phyloP scores from a whole-genome alignment of 2,113 vertebrate genomes.

The Myotis lucifugus region DNA sequence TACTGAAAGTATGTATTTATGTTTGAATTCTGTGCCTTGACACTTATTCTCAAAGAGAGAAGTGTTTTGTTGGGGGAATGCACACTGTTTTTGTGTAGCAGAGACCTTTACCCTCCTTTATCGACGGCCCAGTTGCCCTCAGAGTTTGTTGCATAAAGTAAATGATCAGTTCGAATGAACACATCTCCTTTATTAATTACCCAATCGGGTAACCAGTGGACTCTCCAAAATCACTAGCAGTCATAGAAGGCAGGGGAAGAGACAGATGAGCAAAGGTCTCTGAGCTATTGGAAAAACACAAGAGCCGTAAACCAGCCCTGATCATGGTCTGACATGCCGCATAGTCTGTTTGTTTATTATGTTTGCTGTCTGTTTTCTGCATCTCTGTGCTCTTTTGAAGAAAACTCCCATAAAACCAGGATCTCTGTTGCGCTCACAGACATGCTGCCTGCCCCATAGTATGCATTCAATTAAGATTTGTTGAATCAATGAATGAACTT shows the following conservation, averaged over 20 bases:
- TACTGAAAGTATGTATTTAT: neutral
- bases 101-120: constrained; percentile 9
- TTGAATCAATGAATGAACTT: neutral
- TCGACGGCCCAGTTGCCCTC: neutral
- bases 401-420: neutral
- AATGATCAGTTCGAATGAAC: neutral
- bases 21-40: neutral
- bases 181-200: neutral
- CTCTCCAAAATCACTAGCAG: neutral
- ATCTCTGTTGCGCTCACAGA: neutral
- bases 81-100: neutral
- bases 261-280: neutral
- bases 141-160: neutral
- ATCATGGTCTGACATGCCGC: neutral
- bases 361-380: neutral
- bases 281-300: neutral
- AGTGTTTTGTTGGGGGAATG: neutral
- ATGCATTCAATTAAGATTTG: neutral
- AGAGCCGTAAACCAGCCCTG: neutral
- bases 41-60: neutral
- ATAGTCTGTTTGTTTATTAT: neutral
- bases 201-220: neutral
- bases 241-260: neutral
- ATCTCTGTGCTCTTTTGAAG: neutral
- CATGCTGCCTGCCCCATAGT: neutral